A percentile compares a stretch with the other conserved stretches of the same genome.
These are phyloP conservation scores for Umimayanthus kanabou DNA, from an alignment of 92 coral and sea anemone genomes.

Conservation along the genomic window DNA sequence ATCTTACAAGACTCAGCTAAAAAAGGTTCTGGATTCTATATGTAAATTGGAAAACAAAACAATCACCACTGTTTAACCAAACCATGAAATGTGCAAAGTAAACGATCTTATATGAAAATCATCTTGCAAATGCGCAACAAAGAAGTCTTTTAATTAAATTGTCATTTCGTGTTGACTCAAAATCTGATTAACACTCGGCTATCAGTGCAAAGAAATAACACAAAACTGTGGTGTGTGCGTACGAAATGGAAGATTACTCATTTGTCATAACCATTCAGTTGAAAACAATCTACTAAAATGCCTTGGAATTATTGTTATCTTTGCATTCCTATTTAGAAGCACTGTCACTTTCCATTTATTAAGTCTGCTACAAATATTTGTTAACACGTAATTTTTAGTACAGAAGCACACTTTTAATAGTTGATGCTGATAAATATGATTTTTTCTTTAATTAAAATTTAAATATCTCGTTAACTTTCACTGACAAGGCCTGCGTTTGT, in stretches of 20 bases:
- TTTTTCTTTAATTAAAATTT: slow-evolving; percentile 36
- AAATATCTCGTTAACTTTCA: slow-evolving; percentile 9
- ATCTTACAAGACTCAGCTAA: no score
- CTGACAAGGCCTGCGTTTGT: neutral
- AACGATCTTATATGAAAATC: neutral
- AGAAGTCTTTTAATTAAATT: slow-evolving; percentile 25
- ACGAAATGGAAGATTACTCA: neutral
- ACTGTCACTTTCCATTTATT: neutral
- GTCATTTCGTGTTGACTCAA: slow-evolving; percentile 21
- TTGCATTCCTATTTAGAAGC: neutral
- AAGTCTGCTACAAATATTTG: neutral
- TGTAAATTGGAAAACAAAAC: no score
- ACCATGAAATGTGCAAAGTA: neutral
- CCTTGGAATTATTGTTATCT: neutral
- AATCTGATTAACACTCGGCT: slow-evolving; percentile 11
- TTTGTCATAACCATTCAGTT: neutral
- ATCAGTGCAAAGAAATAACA: neutral
- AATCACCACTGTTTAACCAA: no score
- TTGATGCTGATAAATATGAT: neutral
- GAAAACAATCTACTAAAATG: neutral
- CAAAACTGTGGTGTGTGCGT: neutral
- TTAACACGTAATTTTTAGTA: neutral
- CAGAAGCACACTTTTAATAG: neutral
- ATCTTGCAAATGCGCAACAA: neutral
- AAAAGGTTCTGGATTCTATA: no score